These are phyloP conservation scores for Drosophila buzzatii DNA, from an alignment of 2,888 invertebrate species.

Conservation along the genomic window DNA sequence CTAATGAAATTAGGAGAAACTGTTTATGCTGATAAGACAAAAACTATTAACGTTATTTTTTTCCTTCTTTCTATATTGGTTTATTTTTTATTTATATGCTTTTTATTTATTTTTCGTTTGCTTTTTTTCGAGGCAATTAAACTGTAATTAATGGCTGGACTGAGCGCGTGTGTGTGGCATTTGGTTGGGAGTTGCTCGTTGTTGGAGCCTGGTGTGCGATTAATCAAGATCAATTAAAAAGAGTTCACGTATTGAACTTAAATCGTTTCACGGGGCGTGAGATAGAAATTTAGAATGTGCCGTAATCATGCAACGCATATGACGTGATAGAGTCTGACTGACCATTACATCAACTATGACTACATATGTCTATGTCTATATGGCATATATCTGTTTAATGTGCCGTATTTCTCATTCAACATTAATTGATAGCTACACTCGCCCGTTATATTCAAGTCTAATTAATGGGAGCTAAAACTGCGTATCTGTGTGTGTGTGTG, in stretches of 20 bases:
- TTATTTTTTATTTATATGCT: conserved; percentile 35
- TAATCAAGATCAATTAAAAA: conserved; percentile 79
- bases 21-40: conserved; percentile 76
- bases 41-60: conserved; percentile 69
- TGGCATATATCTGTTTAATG: neutral
- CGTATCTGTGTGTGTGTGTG: neutral
- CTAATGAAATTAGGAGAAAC: conserved; percentile 77
- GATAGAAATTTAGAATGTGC: conserved; percentile 64
- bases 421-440: neutral
- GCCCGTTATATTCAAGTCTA: neutral
- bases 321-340: conserved; percentile 17
- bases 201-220: conserved; percentile 67
- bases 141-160: conserved; percentile 70
- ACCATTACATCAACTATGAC: neutral
- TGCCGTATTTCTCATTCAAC: neutral
- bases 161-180: conserved; percentile 50
- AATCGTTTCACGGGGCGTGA: conserved; percentile 61
- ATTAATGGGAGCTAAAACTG: neutral
- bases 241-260: conserved; percentile 77
- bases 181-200: conserved; percentile 45
- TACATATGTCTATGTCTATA: conserved; percentile 7
- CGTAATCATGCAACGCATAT: conserved; percentile 44
- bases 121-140: conserved; percentile 60
- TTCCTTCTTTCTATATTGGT: conserved; percentile 4
- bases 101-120: conserved; percentile 26